Conservation (phyloP, 30 jellyfish, hydroid and myxozoan species). For the Cassiopea xamachana region DNA sequence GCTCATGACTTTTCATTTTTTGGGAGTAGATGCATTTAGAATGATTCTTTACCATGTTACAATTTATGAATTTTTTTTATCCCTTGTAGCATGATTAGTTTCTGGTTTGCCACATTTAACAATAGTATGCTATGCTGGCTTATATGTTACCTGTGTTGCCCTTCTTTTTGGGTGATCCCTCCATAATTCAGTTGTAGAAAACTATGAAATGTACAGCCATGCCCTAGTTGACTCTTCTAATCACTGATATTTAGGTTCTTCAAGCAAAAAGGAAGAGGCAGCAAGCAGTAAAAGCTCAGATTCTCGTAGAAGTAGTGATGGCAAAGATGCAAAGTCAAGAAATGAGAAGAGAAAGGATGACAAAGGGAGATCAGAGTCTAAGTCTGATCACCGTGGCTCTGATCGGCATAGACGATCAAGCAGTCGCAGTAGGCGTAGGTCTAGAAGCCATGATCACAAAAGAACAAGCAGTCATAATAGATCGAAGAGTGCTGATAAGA, state of each 20-base stretch:
- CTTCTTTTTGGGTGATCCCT: no score
- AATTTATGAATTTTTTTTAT: no score
- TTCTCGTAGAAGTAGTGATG: not conserved
- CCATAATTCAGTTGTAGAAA: no score
- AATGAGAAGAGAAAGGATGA: constrained; percentile 18
- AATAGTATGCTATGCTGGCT: no score
- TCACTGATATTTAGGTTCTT: constrained; percentile 3
- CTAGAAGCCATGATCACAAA: constrained; percentile 51
- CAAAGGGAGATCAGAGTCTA: constrained; percentile 41
- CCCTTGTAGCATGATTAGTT: no score
- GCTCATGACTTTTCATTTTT: no score
- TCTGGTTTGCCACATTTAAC: no score
- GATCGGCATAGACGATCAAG: constrained; percentile 30
- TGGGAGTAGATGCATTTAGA: no score
- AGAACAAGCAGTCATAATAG: constrained; percentile 48
- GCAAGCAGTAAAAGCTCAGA: not conserved
- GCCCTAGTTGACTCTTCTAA: not conserved
- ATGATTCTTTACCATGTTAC: no score
- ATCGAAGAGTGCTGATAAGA: constrained; percentile 47
- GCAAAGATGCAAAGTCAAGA: not conserved
- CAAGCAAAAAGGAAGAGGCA: constrained; percentile 39
- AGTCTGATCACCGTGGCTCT: constrained; percentile 34
- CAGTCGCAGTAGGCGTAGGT: constrained; percentile 56
- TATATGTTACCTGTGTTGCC: no score
- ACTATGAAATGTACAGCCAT: no score